Base-by-base conservation (phyloP, 2,888 invertebrate genomes). In the Parascotia fuliginaria region DNA sequence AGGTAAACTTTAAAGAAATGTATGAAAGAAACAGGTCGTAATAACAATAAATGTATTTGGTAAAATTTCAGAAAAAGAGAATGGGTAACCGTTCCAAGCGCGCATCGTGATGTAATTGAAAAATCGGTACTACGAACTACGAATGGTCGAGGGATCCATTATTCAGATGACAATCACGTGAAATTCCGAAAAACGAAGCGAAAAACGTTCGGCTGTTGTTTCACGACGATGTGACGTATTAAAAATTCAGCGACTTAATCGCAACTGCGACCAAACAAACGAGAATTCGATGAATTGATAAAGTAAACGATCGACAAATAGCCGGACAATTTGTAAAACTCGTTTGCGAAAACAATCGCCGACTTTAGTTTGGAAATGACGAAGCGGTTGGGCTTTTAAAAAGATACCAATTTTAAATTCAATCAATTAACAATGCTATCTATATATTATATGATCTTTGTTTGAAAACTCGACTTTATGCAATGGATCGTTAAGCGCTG, bases 41-140 rank as follows among this genome's bases (percentile, higher is more conserved):
- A n/a, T n/a, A n/a, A n/a, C n/a, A n/a, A n/a, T n/a, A n/a, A n/a
- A n/a, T n/a, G n/a, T n/a, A n/a, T n/a, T n/a, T n/a, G n/a, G n/a
- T n/a, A n/a, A n/a, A n/a, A n/a, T n/a, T n/a, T n/a, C 66, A 56
- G 53, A 42, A 43, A 38, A 7, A 28, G n/a, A 39, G 46, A 34
- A 49, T 60, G 46, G 49, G 66, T 55, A 42, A 40, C 81, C 65
- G 65, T 60, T 53, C 36, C 31, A 55, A 41, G 57, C 61, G 53
- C 65, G 74, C 82, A 87, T 89, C 89, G 87, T 87, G 77, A 81
- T 80, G 82, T 91, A 90, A 91, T 91, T 89, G 89, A 89, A 90
- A 89, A 91, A 85, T 89, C 79, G 76, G 65, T 74, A 74, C 72
- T 70, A 77, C 81, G 76, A 85, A 85, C 85, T 85, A 87, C 86